phyloP scores from a whole-genome alignment of 35 echinoderm and acorn worm genomes.

The Anneissia japonica region DNA sequence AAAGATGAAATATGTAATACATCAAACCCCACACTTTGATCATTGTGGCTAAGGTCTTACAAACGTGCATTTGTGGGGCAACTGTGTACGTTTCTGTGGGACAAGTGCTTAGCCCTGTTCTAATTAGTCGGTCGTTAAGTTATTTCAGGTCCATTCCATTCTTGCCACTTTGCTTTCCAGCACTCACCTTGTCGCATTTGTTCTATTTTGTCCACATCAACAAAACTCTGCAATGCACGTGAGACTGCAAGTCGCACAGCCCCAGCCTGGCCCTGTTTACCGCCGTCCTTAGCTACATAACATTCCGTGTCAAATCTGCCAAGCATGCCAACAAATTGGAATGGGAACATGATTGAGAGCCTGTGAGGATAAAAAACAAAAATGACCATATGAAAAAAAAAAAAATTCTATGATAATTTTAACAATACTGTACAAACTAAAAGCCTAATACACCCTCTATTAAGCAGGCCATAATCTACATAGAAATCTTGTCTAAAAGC shows the following conservation, averaged over 20 bases:
- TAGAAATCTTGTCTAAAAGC: not conserved
- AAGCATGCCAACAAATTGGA: constrained; percentile 78
- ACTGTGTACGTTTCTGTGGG: too few species aligned
- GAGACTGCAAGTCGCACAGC: constrained; percentile 71
- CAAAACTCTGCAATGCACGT: constrained; percentile 73
- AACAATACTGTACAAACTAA: not conserved
- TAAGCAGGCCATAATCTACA: not conserved
- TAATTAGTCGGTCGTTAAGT: too few species aligned
- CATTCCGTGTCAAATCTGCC: constrained; percentile 79
- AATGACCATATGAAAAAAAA: not conserved
- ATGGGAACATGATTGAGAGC: constrained; percentile 76
- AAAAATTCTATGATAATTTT: not conserved
- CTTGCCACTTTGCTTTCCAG: not conserved
- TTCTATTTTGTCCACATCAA: constrained; percentile 56
- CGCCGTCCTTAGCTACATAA: constrained; percentile 35
- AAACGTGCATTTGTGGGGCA: too few species aligned
- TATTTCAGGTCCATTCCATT: too few species aligned
- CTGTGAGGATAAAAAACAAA: constrained; percentile 29
- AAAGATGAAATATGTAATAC: too few species aligned
- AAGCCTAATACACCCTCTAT: not conserved
- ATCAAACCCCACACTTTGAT: too few species aligned
- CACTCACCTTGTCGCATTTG: constrained; percentile 93
- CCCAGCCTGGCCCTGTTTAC: constrained; percentile 54
- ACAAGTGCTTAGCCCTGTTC: too few species aligned
- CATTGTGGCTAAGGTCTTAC: too few species aligned